Evolutionary conservation across 2,113 vertebrate genomes (phyloP).

Genomic region (Cacatua alba): DNA sequence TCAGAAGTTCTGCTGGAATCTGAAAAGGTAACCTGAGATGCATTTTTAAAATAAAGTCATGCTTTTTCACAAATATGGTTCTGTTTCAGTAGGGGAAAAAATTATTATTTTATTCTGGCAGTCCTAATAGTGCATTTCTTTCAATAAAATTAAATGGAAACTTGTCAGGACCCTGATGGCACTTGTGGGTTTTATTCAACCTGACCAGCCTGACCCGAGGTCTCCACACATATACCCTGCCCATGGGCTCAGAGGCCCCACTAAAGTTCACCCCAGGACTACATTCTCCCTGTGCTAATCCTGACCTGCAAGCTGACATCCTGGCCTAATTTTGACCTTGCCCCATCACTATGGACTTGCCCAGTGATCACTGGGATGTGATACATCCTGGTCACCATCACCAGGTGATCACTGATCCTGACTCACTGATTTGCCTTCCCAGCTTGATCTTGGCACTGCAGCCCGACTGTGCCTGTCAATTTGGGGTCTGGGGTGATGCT

Average conservation of each 20-base stretch:
- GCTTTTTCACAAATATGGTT: neutral
- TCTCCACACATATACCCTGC: neutral
- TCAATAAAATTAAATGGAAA: neutral
- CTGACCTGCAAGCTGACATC: neutral
- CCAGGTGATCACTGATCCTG: neutral
- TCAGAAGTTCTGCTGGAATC: neutral
- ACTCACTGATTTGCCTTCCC: neutral
- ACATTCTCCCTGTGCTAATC: neutral
- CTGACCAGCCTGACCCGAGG: neutral
- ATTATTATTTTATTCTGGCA: neutral
- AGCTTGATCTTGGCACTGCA: neutral
- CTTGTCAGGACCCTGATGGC: neutral
- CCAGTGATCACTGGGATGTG: neutral
- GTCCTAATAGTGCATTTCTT: neutral
- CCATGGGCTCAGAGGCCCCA: neutral
- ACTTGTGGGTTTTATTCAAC: neutral
- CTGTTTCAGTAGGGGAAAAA: neutral
- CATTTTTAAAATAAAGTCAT: neutral
- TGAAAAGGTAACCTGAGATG: neutral
- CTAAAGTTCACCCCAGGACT: neutral
- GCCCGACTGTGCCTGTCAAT: accelerated
- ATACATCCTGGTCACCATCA: neutral
- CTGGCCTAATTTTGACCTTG: neutral
- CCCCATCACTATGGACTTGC: neutral
- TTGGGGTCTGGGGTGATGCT: neutral